phyloP scores from a whole-genome alignment of 1,140 invertebrate genomes.

The Bombyx mandarina region DNA sequence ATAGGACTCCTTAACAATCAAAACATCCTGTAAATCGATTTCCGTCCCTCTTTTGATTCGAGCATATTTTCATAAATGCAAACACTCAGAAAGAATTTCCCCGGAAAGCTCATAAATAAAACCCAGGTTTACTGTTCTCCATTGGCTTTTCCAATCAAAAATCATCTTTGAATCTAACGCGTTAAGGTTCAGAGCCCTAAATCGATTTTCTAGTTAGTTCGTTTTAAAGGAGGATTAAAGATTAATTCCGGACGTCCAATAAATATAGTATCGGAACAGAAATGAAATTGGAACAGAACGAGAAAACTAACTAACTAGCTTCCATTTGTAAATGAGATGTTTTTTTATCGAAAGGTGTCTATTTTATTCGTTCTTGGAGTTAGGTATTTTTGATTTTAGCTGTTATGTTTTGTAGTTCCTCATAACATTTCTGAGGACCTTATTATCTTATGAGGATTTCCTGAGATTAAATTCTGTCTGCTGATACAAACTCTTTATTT shows the following conservation, averaged over 20 bases:
- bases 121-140: slow-evolving; percentile 55
- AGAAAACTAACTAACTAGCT: slow-evolving; percentile 52
- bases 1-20: slow-evolving; percentile 1
- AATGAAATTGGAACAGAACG: slow-evolving; percentile 64
- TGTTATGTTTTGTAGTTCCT: too few relatives aligned
- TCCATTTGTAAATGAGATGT: slow-evolving; percentile 63
- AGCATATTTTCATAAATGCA: slow-evolving; percentile 71
- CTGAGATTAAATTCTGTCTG: too few relatives aligned
- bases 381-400: slow-evolving; percentile 21
- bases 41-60: slow-evolving; percentile 41
- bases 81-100: slow-evolving; percentile 69
- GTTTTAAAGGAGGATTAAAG: slow-evolving; percentile 65
- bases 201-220: slow-evolving; percentile 21
- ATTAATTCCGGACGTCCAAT: slow-evolving; percentile 64
- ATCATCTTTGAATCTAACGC: slow-evolving; percentile 15
- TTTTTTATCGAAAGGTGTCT: slow-evolving; percentile 16
- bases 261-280: slow-evolving; percentile 61
- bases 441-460: too few relatives aligned
- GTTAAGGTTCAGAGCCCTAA: not conserved
- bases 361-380: slow-evolving; percentile 28
- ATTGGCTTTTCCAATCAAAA: slow-evolving; percentile 15
- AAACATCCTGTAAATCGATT: slow-evolving; percentile 30
- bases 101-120: slow-evolving; percentile 68
- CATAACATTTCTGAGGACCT: too few relatives aligned
- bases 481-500: too few relatives aligned